Evolutionary conservation across 2,797 vertebrate genomes (phyloP).

Genomic region (Gymnoscopelus microlampas): DNA sequence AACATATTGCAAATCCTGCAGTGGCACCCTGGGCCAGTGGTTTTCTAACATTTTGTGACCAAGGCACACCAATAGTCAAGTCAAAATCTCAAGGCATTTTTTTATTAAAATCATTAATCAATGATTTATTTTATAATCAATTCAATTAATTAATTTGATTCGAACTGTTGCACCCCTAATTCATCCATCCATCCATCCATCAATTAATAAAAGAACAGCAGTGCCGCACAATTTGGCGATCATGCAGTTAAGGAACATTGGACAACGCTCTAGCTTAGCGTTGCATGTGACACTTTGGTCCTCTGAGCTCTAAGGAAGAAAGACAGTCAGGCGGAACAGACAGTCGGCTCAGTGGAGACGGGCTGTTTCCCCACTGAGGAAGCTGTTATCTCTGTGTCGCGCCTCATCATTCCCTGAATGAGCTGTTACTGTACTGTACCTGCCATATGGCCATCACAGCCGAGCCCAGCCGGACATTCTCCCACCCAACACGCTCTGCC

Average conservation of each 20-base stretch:
- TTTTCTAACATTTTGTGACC: too few relatives aligned
- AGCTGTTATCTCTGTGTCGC: slow-evolving; percentile 70
- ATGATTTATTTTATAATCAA: too few relatives aligned
- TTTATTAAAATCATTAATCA: too few relatives aligned
- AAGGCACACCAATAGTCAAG: too few relatives aligned
- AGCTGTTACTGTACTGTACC: slow-evolving; percentile 77
- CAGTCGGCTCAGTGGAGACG: slow-evolving; percentile 55
- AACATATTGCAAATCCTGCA: too few relatives aligned
- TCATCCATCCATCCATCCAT: background rate
- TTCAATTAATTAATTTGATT: too few relatives aligned
- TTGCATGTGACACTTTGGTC: slow-evolving; percentile 14
- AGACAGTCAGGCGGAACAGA: slow-evolving; percentile 62
- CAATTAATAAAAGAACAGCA: background rate
- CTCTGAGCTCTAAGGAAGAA: slow-evolving; percentile 49
- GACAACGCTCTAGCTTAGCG: background rate
- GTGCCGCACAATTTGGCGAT: background rate
- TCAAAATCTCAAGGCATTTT: too few relatives aligned
- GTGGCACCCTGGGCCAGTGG: too few relatives aligned
- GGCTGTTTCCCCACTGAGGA: slow-evolving; percentile 60
- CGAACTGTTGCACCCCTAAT: too few relatives aligned
- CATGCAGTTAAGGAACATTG: background rate
- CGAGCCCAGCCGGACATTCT: slow-evolving; percentile 74
- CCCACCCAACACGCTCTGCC: slow-evolving; percentile 70
- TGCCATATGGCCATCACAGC: slow-evolving; percentile 83
- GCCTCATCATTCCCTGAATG: slow-evolving; percentile 71